Base-by-base conservation (phyloP, 2,888 invertebrate genomes). In the Scrobipalpa atriplicella region DNA sequence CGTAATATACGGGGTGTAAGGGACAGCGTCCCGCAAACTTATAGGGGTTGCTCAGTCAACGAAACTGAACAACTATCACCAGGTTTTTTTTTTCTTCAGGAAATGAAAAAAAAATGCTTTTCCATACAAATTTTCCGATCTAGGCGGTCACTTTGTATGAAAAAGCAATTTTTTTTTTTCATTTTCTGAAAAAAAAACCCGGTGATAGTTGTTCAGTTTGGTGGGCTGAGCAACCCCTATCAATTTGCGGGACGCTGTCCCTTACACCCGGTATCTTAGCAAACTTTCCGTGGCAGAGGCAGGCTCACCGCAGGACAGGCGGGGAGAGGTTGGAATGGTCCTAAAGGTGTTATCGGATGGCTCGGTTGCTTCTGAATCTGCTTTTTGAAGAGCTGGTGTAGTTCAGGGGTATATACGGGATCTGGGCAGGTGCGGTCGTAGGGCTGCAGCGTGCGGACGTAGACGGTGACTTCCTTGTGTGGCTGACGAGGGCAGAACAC, bases 401-500 rank as follows among this genome's bases (percentile, higher is more conserved):
- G 21, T 2, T 21, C 13, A 1, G 54, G 54, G 3, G 29, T 11
- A 21, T 11, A 13, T 1, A 11, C 3, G 1, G 6, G 47, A n/a
- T n/a, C n/a, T 47, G 11, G 11, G 1, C 13, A n/a, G 11, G 1
- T 1, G 29, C 21, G 21, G 8, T 70, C 68, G 8, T 41, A 67
- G 0, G 80, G 81, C 43, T 84, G 75, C 51, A 74, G 78, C 66
- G 76, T 71, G 66, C 90, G 90, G 16, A 87, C 76, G 70, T 91
- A 94, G 7, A 94, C 72, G 60, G 82, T 54, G n/a, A 91, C 90
- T 0, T 80, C 77, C 10, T 78, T 79, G 68, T 94, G 93, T 0
- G 94, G 94, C 0, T 86, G 75, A 0, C 93, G 84, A 0, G 94
- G 92, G 69, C 85, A 90, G 78, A 94, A 93, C 18, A 94, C 87